Evolutionary conservation across 2,113 vertebrate genomes (phyloP), one percentile per base, ranked within the genome.

Genomic region (Chionomys nivalis): DNA sequence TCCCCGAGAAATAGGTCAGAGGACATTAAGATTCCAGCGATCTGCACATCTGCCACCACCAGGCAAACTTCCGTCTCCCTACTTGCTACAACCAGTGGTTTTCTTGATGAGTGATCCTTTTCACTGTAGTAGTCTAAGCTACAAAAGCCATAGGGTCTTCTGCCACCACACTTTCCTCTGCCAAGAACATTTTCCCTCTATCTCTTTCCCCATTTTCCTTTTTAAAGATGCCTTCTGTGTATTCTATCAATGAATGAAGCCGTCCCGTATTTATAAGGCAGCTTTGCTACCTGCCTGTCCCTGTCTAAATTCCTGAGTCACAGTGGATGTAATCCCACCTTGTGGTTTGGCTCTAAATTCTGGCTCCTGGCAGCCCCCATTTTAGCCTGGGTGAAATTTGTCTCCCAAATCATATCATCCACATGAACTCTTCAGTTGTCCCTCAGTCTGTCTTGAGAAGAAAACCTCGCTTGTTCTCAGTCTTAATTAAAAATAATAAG

Each of bases 401-500:
- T 65, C 70, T 86, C 23, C 44, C 28, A 70, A 58, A 7, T 66
- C 14, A 26, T 2, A 70, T 8, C 0, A 19, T 3, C 6, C 6
- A 23, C 58, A 36, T n/a, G 2, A 58, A 28, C 73, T 68, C 31
- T 75, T 24, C 44, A 3, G 12, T 5, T 47, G 19, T 47, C 4
- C 39, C 33, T 89, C 42, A 11, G 31, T 89, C 73, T 82, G 17
- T 42, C 33, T 31, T 23, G 63, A 82, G 42, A 93, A 63, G 75
- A 77, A 90, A 94, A 92, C 1, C 13, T 39, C 81, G 14, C 72
- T 94, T 75, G 58, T 2, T 42, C n/a, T 72, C 58, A 55, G 39
- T 89, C 82, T 89, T 83, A 24, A 52, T 87, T 86, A 24, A 86
- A 94, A 94, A 96, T 1, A 92, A 52, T 42, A 85, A 89, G 55